phyloP scores from a whole-genome alignment of 1,140 invertebrate species.

The Littorina saxatilis region DNA sequence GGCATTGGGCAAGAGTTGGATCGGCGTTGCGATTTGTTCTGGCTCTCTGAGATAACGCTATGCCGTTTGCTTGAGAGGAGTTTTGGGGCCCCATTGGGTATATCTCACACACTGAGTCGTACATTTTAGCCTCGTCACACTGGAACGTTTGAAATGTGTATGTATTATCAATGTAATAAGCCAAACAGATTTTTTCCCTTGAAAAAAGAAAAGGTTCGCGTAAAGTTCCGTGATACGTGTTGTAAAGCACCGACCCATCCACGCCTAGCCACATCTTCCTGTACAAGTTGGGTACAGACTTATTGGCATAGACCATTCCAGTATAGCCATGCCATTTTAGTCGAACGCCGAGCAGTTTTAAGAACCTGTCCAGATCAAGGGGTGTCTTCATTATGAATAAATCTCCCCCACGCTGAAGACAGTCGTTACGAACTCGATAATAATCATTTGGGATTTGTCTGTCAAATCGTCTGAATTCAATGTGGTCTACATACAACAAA shows the following conservation, averaged over 20 bases:
- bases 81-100: background rate
- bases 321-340: too few relatives aligned
- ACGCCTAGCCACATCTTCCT: too few relatives aligned
- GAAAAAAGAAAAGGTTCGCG: too few relatives aligned
- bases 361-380: background rate
- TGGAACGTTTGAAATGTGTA: too few relatives aligned
- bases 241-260: too few relatives aligned
- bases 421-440: background rate
- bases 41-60: background rate
- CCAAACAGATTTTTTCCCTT: too few relatives aligned
- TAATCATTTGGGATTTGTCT: too few relatives aligned
- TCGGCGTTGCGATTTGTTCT: background rate
- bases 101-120: background rate
- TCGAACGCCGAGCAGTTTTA: background rate
- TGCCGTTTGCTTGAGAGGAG: background rate
- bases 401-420: background rate
- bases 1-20: too few relatives aligned
- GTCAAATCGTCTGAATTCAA: background rate
- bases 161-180: too few relatives aligned
- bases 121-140: background rate
- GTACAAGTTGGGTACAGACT: too few relatives aligned
- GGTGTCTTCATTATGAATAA: background rate
- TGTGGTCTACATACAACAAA: background rate
- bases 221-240: too few relatives aligned
- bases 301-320: too few relatives aligned